A percentile compares a stretch with the other conserved stretches of the same genome.
phyloP scores from a whole-genome alignment of 2,888 invertebrate species.

The Psylliodes chrysocephalus region DNA sequence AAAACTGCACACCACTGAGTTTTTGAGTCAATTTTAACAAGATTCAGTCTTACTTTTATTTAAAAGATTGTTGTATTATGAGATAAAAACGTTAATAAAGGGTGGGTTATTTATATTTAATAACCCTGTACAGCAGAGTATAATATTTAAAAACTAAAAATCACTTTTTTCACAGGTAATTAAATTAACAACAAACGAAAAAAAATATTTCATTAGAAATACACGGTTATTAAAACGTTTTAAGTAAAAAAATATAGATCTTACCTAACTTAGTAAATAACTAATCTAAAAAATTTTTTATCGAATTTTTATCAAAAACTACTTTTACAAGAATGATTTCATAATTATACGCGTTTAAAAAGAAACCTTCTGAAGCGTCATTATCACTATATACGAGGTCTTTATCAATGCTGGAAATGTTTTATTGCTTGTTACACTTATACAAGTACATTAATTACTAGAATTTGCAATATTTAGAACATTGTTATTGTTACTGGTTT shows the following conservation, averaged over 20 bases:
- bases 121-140: no score
- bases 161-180: no score
- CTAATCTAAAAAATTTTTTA: neutral
- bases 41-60: no score
- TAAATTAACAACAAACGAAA: no score
- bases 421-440: neutral
- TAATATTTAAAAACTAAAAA: no score
- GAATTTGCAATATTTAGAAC: neutral
- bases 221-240: neutral
- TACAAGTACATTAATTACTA: neutral
- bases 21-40: no score
- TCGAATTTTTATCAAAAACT: neutral
- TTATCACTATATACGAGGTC: neutral
- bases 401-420: conserved; percentile 5
- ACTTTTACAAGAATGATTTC: neutral
- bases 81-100: no score
- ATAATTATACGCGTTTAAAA: neutral
- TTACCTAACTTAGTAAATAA: neutral
- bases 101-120: no score
- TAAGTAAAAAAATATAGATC: neutral
- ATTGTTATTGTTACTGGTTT: neutral
- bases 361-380: neutral
- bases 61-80: no score
- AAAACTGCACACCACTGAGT: no score
- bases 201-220: no score